Evolutionary conservation across 2,797 vertebrate genomes (phyloP).

Genomic region (Microtus californicus): DNA sequence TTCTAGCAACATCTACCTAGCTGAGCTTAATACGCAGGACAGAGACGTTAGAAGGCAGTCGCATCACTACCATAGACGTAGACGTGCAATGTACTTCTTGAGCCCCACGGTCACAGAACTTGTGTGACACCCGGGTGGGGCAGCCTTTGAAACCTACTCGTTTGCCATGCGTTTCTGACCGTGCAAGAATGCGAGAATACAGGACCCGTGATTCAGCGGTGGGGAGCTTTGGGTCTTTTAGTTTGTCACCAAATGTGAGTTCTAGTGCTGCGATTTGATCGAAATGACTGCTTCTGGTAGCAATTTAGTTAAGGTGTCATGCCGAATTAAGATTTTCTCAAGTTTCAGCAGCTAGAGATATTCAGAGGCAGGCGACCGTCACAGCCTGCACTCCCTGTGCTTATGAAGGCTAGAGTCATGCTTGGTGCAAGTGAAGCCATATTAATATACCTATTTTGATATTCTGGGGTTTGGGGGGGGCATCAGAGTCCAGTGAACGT

Average conservation of each 20-base stretch:
- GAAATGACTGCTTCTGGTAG: slow-evolving; percentile 66
- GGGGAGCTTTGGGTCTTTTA: background rate
- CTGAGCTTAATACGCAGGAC: background rate
- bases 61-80: background rate
- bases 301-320: slow-evolving; percentile 52
- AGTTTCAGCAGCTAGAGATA: slow-evolving; percentile 32
- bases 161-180: background rate
- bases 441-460: slow-evolving; percentile 3
- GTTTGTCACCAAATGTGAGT: slow-evolving; percentile 52
- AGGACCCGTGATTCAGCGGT: background rate
- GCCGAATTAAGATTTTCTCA: slow-evolving; percentile 63
- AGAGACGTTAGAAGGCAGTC: background rate
- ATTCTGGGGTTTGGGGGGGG: background rate
- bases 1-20: too few species aligned
- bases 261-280: slow-evolving; percentile 59
- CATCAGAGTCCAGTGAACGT: background rate
- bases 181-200: background rate
- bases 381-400: background rate
- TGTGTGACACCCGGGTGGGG: slow-evolving; percentile 9
- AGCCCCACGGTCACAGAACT: background rate
- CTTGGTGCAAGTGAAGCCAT: slow-evolving; percentile 16
- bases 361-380: background rate
- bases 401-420: background rate
- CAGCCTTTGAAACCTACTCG: slow-evolving; percentile 13
- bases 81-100: background rate